phyloP scores from a whole-genome alignment of 2,113 vertebrate genomes.

The Shinisaurus crocodilurus region DNA sequence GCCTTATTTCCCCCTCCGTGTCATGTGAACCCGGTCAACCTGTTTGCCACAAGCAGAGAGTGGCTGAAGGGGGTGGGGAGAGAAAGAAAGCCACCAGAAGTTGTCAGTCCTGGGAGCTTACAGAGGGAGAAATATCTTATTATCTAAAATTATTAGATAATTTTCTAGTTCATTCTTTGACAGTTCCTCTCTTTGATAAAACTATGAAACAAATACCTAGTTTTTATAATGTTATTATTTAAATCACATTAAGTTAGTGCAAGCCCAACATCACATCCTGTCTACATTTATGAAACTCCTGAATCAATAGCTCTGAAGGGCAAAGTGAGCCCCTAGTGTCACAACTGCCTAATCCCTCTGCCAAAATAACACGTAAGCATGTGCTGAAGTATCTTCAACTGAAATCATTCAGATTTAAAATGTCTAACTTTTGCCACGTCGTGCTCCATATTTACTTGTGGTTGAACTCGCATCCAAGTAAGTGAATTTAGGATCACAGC shows the following conservation, averaged over 20 bases:
- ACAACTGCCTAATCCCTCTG: not conserved
- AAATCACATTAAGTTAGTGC: not conserved
- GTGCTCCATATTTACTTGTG: not conserved
- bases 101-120: not conserved
- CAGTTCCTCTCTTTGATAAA: not conserved
- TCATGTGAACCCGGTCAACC: no score
- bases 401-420: not conserved
- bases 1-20: no score
- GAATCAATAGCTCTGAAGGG: not conserved
- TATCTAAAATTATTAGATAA: no score
- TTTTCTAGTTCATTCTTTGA: not conserved
- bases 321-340: conserved; percentile 1
- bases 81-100: not conserved
- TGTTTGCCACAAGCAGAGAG: not conserved
- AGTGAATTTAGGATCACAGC: not conserved
- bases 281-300: not conserved
- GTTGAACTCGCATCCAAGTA: not conserved
- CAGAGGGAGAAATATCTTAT: not conserved
- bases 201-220: not conserved
- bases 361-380: not conserved
- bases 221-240: not conserved
- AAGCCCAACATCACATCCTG: not conserved
- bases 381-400: not conserved
- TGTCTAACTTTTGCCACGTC: not conserved
- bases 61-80: not conserved